These are phyloP conservation scores for Diorhabda elongata DNA, from an alignment of 1,140 invertebrate genomes.

Conservation along the genomic window DNA sequence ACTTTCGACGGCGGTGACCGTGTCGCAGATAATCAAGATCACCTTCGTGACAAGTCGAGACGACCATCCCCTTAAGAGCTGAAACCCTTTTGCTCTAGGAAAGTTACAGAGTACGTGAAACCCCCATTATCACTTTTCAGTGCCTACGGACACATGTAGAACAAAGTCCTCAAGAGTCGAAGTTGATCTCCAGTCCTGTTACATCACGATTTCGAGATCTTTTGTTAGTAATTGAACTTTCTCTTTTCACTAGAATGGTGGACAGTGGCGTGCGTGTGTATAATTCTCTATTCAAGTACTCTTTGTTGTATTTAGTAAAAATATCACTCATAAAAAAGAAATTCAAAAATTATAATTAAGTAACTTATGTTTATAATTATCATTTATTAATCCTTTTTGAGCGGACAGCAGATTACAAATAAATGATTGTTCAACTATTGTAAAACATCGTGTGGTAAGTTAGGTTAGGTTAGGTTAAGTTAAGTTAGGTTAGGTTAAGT, in stretches of 20 bases:
- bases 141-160: conserved; percentile 7
- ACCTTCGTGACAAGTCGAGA: background rate
- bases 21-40: conserved; percentile 2
- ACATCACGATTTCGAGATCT: conserved; percentile 13
- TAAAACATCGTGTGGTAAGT: too few relatives aligned
- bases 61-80: background rate
- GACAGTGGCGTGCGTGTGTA: background rate
- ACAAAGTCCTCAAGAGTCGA: conserved; percentile 2
- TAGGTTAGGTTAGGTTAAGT: too few relatives aligned
- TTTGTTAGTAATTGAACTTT: conserved; percentile 11
- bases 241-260: background rate
- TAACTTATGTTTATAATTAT: too few relatives aligned
- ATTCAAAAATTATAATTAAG: too few relatives aligned
- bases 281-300: too few relatives aligned
- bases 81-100: background rate
- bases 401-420: too few relatives aligned
- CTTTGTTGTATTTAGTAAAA: too few relatives aligned
- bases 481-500: too few relatives aligned
- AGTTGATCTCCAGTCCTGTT: conserved; percentile 10
- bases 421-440: too few relatives aligned
- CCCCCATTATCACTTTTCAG: conserved; percentile 10
- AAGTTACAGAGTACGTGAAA: background rate
- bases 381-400: too few relatives aligned
- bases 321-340: too few relatives aligned
- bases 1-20: background rate